Evolutionary conservation across 1,140 invertebrate species (phyloP).

Genomic region (Diorhabda carinulata): DNA sequence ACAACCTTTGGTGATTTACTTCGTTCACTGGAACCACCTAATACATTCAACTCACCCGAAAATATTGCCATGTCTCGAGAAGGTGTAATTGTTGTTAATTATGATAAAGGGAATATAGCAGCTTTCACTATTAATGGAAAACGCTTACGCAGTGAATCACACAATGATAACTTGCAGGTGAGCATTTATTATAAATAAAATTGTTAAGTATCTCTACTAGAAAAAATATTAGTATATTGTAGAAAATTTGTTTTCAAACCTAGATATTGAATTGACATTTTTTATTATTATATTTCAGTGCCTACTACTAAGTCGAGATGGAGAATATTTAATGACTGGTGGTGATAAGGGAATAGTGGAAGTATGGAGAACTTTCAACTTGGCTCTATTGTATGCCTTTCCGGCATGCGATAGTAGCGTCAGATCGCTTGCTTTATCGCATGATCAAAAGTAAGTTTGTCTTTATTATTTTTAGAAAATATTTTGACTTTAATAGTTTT

Average conservation of each 20-base stretch:
- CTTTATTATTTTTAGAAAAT: not conserved
- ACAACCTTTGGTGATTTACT: constrained; percentile 98
- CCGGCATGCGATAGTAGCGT: constrained; percentile 93
- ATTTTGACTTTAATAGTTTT: too few relatives aligned
- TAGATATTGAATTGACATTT: not conserved
- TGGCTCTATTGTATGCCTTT: constrained; percentile 95
- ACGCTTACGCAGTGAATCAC: constrained; percentile 78
- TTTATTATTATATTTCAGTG: constrained; percentile 60
- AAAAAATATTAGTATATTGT: not conserved
- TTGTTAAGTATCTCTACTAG: not conserved
- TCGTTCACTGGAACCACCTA: constrained; percentile 79
- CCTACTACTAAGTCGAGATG: constrained; percentile 91
- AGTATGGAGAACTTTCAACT: constrained; percentile 96
- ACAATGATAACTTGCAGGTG: constrained; percentile 94
- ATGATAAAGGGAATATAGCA: constrained; percentile 86
- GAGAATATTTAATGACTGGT: constrained; percentile 95
- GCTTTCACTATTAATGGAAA: constrained; percentile 92
- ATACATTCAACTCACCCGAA: constrained; percentile 78
- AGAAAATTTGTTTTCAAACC: not conserved
- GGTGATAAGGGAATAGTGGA: constrained; percentile 96
- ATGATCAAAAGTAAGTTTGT: constrained; percentile 89
- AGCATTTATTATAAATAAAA: constrained; percentile 22
- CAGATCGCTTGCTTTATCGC: constrained; percentile 86
- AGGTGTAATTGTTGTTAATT: constrained; percentile 93
- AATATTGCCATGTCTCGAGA: constrained; percentile 91